Conservation (phyloP, 2,888 invertebrate species). For the Harpagoxenus sublaevis region DNA sequence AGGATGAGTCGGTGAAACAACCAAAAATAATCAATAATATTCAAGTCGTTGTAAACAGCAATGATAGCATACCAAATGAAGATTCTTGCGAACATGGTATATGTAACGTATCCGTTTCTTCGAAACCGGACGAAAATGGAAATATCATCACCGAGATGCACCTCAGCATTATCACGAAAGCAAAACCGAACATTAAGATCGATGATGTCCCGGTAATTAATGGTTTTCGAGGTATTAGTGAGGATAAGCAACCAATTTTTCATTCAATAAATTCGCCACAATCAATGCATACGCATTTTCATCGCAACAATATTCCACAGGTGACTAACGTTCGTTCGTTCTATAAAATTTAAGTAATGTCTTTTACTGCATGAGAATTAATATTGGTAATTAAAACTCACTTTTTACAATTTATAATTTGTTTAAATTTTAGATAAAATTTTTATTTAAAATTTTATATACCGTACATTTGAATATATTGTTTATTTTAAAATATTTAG, state of each 20-base stretch:
- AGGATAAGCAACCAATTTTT: conserved; percentile 47
- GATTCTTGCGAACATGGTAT: conserved; percentile 69
- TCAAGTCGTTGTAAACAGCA: conserved; percentile 71
- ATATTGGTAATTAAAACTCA: not conserved
- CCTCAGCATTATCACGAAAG: conserved; percentile 74
- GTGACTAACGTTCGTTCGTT: conserved; percentile 58
- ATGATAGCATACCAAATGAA: conserved; percentile 58
- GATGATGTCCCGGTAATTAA: conserved; percentile 77
- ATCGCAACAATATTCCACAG: conserved; percentile 74
- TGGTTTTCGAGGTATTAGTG: conserved; percentile 71
- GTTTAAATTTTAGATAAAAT: not conserved
- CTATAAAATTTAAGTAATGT: not conserved
- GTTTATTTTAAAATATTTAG: not conserved
- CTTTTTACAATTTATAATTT: not conserved
- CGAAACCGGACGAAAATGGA: conserved; percentile 65
- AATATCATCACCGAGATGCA: conserved; percentile 76
- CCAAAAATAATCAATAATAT: conserved; percentile 73
- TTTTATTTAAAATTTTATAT: not conserved
- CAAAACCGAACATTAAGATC: conserved; percentile 57
- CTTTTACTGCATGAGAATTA: not conserved
- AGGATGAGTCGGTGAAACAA: conserved; percentile 41
- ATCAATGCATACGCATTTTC: conserved; percentile 44
- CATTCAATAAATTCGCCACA: conserved; percentile 38
- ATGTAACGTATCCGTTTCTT: conserved; percentile 73
- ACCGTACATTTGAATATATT: not conserved